Base-by-base conservation (phyloP, 2,888 invertebrate genomes). In the Drosophila pegasa region DNA sequence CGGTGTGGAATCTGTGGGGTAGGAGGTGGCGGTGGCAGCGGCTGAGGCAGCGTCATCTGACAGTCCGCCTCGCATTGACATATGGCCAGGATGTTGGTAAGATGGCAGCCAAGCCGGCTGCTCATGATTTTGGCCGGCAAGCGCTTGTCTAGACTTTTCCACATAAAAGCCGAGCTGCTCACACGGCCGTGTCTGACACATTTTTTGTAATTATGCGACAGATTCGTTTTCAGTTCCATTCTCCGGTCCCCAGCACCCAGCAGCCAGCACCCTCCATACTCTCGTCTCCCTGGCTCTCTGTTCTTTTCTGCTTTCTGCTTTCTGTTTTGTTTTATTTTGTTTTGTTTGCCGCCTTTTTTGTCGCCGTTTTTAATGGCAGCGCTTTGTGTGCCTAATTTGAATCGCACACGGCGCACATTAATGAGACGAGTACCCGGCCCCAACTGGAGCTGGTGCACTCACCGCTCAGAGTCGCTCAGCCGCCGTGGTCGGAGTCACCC, bases 351-450 rank as follows among this genome's bases (percentile, higher is more conserved):
- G 20, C 57, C 45, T 57, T 80, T 65, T 79, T 73, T 72, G 75
- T 71, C 69, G 40, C 61, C 77, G 52, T 57, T 83, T 83, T 79
- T 79, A 79, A 79, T 79, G 84, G 80, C 56, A 73, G 52, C 84
- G 84, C 78, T 83, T 83, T 79, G 84, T 84, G 80, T 79, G 78
- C 84, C 84, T 79, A 79, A 79, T 83, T 79, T 83, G 84, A 77
- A 77, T 73, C 78, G 73, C 84, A 80, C 84, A 79, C 84, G 84
- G 84, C 78, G 65, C 74, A 80, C 78, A 79, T 79, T 83, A 83
- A 79, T 78, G 81, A 79, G 74, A 48, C 60, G 52, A 37, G 61
- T 25, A 48, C 70, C 70, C 47, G 47, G 41, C 52, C 51, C 41
- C 50, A 48, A 69, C 60, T 18, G 20, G 16, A 37, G 33, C 69